Evolutionary conservation across 2,888 invertebrate genomes (phyloP), one percentile per base, ranked within the genome.

Genomic region (Chesias legatella): DNA sequence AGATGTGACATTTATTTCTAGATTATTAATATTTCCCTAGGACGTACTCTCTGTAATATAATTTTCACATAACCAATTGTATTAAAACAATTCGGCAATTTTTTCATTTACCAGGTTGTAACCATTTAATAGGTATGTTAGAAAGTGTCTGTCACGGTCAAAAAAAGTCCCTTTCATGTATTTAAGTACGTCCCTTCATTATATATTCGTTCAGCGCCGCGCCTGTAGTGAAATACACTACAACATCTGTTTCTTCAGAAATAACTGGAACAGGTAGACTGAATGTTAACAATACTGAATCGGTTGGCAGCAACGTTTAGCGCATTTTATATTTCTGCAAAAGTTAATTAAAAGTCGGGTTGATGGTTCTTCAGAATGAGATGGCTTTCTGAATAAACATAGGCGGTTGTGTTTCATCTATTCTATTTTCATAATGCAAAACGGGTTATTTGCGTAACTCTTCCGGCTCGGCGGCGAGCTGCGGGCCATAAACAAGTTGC

Each of bases 401-500:
- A 43, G 57, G 53, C 51, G 48, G 48, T 67, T 73, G 72, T 71
- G 67, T 72, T 72, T 64, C 63, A 67, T 67, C 63, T 58, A 56
- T 63, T 70, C 67, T 75, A 72, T 79, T 80, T 79, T 73, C 73
- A 73, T 76, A 75, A 77, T 74, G 71, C 74, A 67, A 73, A 75
- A 73, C 67, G 65, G 71, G 71, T 67, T 81, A 76, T 81, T 81
- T 80, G 72, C 75, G 58, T 60, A 67, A 67, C 74, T 72, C 75
- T 77, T 73, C 67, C 68, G 62, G 56, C 41, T 51, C 30, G 50
- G 43, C 43, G 53, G 45, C 50, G 48, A 35, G 29, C 40, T 26
- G 44, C 38, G 43, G 52, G 43, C 48, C 53, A 62, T 64, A 66
- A 71, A 71, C 67, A 70, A 70, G 56, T 73, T 78, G 71, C 71